These are phyloP conservation scores for Nephrotoma appendiculata DNA, from an alignment of 2,888 invertebrate genomes.

Conservation along the genomic window DNA sequence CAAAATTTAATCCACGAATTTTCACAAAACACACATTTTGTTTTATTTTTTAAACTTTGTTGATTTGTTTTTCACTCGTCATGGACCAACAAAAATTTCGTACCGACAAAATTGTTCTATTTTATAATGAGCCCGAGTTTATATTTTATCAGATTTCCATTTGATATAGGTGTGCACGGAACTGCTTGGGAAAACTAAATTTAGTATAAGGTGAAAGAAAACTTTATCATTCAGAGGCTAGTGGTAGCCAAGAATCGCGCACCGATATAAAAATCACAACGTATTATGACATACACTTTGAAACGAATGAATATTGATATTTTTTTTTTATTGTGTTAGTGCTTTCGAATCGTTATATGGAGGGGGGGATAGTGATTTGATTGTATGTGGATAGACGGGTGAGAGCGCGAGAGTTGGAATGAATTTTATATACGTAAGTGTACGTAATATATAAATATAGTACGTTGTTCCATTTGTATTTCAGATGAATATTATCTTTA, in stretches of 20 bases:
- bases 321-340: background rate
- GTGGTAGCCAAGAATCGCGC: background rate
- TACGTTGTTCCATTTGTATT: background rate
- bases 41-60: background rate
- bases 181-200: background rate
- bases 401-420: background rate
- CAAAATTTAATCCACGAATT: background rate
- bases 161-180: background rate
- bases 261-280: background rate
- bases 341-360: background rate
- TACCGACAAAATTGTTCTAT: background rate
- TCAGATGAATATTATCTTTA: too few relatives aligned
- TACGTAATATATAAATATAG: background rate
- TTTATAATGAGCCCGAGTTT: background rate
- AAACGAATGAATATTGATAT: background rate
- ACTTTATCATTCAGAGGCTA: background rate
- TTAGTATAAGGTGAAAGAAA: background rate
- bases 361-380: background rate
- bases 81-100: background rate
- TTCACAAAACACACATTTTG: background rate
- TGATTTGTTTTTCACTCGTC: background rate
- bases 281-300: background rate
- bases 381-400: background rate
- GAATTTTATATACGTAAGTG: background rate
- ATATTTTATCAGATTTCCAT: background rate